A percentile compares a stretch with the other conserved stretches of the same genome.
Evolutionary conservation across 1,140 invertebrate genomes (phyloP).

Genomic region (Delia radicum): DNA sequence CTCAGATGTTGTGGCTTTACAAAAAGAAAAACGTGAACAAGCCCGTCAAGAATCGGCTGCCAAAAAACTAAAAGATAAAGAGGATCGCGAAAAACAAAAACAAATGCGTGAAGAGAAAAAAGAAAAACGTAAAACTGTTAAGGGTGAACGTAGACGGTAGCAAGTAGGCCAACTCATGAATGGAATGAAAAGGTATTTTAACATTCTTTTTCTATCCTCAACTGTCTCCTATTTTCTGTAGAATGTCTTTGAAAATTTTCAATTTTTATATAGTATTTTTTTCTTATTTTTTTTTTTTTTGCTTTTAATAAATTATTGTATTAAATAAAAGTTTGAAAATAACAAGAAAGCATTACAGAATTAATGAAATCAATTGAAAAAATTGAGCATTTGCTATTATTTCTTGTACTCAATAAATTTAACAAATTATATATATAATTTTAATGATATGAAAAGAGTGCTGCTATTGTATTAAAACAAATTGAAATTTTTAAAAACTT

Average conservation of each 20-base stretch:
- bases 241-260: background rate
- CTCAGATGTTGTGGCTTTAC: conserved; percentile 69
- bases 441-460: too few species aligned
- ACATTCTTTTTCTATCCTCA: background rate
- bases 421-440: too few species aligned
- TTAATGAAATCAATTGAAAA: too few species aligned
- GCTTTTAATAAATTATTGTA: too few species aligned
- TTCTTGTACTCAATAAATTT: too few species aligned
- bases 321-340: too few species aligned
- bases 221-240: background rate
- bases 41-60: conserved; percentile 74
- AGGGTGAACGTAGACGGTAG: conserved; percentile 82
- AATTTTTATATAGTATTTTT: background rate
- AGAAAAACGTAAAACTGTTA: conserved; percentile 84
- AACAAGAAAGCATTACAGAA: too few species aligned
- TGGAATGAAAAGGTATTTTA: background rate
- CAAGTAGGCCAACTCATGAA: conserved; percentile 34
- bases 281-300: too few species aligned
- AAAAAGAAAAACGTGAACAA: conserved; percentile 75
- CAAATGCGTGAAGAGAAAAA: conserved; percentile 82
- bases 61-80: conserved; percentile 87
- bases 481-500: too few species aligned
- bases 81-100: conserved; percentile 81
- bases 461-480: too few species aligned
- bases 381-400: too few species aligned